Base-by-base conservation (phyloP, 1,140 invertebrate species). In the Drosophila ambigua region DNA sequence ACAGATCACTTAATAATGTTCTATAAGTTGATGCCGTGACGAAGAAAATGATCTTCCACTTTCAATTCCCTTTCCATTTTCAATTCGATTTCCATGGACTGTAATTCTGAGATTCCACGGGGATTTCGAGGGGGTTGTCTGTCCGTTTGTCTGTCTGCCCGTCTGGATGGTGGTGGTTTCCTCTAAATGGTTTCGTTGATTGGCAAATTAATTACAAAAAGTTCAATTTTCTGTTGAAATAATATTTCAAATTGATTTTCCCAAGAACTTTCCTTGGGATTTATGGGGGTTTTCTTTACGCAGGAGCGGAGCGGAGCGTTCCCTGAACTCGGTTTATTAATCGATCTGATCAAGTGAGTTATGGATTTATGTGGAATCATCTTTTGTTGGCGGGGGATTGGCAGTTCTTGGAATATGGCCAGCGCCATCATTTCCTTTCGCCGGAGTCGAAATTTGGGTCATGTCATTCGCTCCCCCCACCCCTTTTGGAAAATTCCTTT, bases 1-100 rank as follows among this genome's bases (percentile, higher is more conserved):
- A 65, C 1, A 44, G 71, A 60, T 61, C 76, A 79, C 77, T 85
- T 80, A 87, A 85, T 85, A 87, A 87, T 81, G 55, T 77, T 73
- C 69, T 85, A 77, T 79, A 79, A 79, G 50, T 67, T 79, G 72
- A 72, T 67, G n/a, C 77, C 49, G 68, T 85, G 81, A 85, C 81
- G 78, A 81, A 65, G 43, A 52, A 28, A 11, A 26, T 28, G 9
- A 24, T 13, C 20, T n/a, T 8, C 11, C 49, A 23, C 4, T 13
- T 39, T 11, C 9, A 11, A 11, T 4, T 11, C 31, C 8, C 9
- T 35, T 11, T 39, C 11, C 11, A 11, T 11, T 13, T 39, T 9
- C 2, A 39, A 13, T 39, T 39, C 35, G 8, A 13, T 51, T 49
- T 49, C 35, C 16, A 54, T 50, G 58, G 57, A 48, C 48, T 39